A percentile compares a stretch with the other conserved stretches of the same genome.
These are phyloP conservation scores for Cheilosia vernalis DNA, from an alignment of 2,888 invertebrate species.

Conservation along the genomic window DNA sequence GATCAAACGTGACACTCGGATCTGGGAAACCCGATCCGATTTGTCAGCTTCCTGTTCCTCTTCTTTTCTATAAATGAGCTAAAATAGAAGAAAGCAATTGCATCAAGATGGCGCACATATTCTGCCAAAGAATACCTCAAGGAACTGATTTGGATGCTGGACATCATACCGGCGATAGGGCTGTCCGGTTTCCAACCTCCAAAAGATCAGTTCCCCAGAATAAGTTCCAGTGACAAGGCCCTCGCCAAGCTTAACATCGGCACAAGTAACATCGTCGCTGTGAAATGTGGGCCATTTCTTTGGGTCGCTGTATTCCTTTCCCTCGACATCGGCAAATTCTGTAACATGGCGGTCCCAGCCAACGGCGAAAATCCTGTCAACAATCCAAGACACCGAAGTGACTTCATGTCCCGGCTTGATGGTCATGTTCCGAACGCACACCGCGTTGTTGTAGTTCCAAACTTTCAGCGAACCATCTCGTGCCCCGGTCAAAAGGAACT, in stretches of 20 bases:
- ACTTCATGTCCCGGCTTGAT: conserved; percentile 86
- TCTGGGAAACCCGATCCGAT: conserved; percentile 43
- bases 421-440: conserved; percentile 88
- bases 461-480: conserved; percentile 90
- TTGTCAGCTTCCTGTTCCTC: conserved; percentile 15
- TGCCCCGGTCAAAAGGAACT: conserved; percentile 90
- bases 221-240: conserved; percentile 90
- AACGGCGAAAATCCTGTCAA: conserved; percentile 88
- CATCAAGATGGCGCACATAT: not conserved
- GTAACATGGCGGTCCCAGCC: conserved; percentile 91
- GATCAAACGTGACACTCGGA: conserved; percentile 76
- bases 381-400: conserved; percentile 86
- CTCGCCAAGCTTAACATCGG: conserved; percentile 87
- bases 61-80: conserved; percentile 64
- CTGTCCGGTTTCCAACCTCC: conserved; percentile 92
- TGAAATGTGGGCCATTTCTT: conserved; percentile 90
- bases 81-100: not conserved
- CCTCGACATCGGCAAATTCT: conserved; percentile 86
- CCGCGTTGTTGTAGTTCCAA: conserved; percentile 94
- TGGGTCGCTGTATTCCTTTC: conserved; percentile 85
- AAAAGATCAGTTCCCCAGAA: conserved; percentile 91
- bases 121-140: conserved; percentile 76
- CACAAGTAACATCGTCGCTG: conserved; percentile 89
- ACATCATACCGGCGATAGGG: conserved; percentile 85
- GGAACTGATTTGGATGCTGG: conserved; percentile 81